Conservation (phyloP, 2,113 vertebrate genomes). For the Tyto alba region DNA sequence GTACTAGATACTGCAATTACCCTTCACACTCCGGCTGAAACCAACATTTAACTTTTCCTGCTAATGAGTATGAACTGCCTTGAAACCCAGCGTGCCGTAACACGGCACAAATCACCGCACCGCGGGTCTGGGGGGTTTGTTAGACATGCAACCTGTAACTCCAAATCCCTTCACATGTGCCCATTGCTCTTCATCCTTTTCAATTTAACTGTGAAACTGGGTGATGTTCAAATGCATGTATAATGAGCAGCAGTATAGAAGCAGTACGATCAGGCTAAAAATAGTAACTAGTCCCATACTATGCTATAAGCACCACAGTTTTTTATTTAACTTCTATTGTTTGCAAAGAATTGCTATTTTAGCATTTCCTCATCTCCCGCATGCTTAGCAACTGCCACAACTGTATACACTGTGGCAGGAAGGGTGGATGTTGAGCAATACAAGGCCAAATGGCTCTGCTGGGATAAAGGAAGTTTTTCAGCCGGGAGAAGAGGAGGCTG, state of each 20-base stretch:
- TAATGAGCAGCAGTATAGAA: neutral
- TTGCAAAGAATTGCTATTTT: constrained; percentile 9
- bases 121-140: neutral
- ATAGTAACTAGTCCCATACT: neutral
- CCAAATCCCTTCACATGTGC: neutral
- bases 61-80: neutral
- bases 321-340: constrained; percentile 23
- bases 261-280: neutral
- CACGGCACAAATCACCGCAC: neutral
- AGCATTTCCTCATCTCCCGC: constrained; percentile 25
- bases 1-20: neutral
- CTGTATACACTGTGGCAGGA: neutral
- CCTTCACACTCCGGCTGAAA: neutral
- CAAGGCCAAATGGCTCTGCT: neutral
- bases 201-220: neutral
- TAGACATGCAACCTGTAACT: neutral
- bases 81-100: neutral
- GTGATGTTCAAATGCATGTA: neutral
- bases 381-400: neutral
- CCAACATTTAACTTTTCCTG: neutral
- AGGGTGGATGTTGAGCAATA: neutral
- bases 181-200: neutral
- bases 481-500: neutral
- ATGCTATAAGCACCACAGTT: neutral
- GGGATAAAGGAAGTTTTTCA: neutral